Evolutionary conservation across 2,797 vertebrate genomes (phyloP), one percentile per base, ranked within the genome.

Genomic region (Pyrocephalus nanus): DNA sequence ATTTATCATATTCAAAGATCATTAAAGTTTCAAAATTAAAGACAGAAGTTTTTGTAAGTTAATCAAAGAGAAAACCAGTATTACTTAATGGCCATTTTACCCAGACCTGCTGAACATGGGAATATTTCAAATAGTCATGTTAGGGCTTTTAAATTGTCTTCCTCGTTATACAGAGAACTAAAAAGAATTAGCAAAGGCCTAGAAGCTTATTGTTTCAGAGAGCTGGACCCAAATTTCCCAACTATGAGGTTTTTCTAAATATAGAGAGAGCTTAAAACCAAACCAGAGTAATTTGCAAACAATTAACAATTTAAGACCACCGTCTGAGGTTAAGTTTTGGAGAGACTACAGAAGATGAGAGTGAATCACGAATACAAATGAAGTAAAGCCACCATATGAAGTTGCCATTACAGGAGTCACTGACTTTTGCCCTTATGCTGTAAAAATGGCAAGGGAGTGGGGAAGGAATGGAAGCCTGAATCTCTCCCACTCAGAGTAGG

Each of bases 401-500:
- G 51, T 1, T 66, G 23, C 26, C 38, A 27, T 34, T 32, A 75
- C 17, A 43, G 20, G 43, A 84, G 48, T 70, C 50, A 34, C 78
- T 65, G 75, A 51, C 30, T 90, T 83, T 42, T 34, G 12, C 47
- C 91, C 82, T 91, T 80, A 66, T 0, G 2, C 43, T 64, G 67
- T 43, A 54, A 94, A 92, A 86, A 84, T 29, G 58, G 43, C 9
- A 9, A 51, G 43, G 40, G 38, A 66, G 30, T 23, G 64, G 60
- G 65, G 23, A 64, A 91, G 45, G 51, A 85, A 86, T 75, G 79
- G 60, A 88, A 88, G 76, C 51, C 84, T 72, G 89, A 85, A 55
- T 76, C 47, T 85, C 77, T 93, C 89, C 92, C 81, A 78, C 81
- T 95, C 91, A 91, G 87, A 92, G 93, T 2, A 83, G 82, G 93